A percentile compares a stretch with the other conserved stretches of the same genome.
Conservation (phyloP, 2,113 vertebrate species). For the Spea multiplicata region DNA sequence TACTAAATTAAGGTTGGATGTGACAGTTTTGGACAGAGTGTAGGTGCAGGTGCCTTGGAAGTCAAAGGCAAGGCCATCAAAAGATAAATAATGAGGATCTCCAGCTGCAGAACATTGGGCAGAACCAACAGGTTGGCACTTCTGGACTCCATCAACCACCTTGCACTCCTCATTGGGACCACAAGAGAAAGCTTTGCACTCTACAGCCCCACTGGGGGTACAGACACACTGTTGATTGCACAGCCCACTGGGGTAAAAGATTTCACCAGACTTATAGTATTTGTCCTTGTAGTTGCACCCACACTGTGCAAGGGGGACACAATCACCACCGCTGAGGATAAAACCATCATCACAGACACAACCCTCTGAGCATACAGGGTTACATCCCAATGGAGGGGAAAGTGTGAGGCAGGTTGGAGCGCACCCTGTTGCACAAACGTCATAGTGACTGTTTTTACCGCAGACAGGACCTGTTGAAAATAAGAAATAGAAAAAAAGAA, state of each 20-base stretch:
- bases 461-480: constrained; percentile 58
- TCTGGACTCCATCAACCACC: constrained; percentile 47
- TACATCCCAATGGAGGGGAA: constrained; percentile 53
- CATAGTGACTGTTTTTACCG: constrained; percentile 65
- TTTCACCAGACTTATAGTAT: constrained; percentile 57
- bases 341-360: constrained; percentile 65
- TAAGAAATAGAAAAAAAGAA: background rate
- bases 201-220: constrained; percentile 35
- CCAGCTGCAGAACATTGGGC: constrained; percentile 50
- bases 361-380: constrained; percentile 58
- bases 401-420: constrained; percentile 60
- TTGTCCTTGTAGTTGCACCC: constrained; percentile 57
- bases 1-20: background rate
- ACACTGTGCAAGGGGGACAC: constrained; percentile 59
- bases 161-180: constrained; percentile 47
- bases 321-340: constrained; percentile 59
- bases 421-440: constrained; percentile 62
- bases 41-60: constrained; percentile 56
- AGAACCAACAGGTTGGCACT: constrained; percentile 47
- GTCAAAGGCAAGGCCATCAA: constrained; percentile 53
- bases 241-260: constrained; percentile 49
- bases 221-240: constrained; percentile 53
- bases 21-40: constrained; percentile 47
- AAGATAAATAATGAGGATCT: constrained; percentile 52
- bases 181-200: constrained; percentile 50